Evolutionary conservation across 2,113 vertebrate genomes (phyloP).

Genomic region (Mesoclemmys tuberculata): DNA sequence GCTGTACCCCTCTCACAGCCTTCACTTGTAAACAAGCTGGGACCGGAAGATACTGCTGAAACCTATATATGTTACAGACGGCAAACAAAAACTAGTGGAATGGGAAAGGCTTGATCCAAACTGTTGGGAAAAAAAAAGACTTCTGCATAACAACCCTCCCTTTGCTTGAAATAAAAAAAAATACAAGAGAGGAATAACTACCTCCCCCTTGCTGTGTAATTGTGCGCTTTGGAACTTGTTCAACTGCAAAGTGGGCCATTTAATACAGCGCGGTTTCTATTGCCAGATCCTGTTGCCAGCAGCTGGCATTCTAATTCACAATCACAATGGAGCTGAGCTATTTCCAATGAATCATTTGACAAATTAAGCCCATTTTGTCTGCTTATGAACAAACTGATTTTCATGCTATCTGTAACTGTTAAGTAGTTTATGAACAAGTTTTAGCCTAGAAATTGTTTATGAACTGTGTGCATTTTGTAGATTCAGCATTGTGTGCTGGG

Average conservation of each 20-base stretch:
- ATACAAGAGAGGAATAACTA: fast-evolving
- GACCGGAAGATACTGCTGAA: neutral
- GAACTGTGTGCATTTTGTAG: neutral
- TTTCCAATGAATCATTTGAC: neutral
- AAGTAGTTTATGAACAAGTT: neutral
- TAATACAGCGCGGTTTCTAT: neutral
- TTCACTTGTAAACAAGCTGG: neutral
- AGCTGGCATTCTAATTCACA: neutral
- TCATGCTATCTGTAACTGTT: neutral
- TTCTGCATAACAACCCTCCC: neutral
- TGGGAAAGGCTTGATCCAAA: neutral
- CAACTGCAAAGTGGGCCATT: neutral
- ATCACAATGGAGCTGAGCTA: neutral
- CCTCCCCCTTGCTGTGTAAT: neutral
- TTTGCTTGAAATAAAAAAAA: neutral
- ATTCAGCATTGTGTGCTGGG: neutral
- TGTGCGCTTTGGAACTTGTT: neutral
- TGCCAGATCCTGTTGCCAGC: neutral
- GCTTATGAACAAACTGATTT: neutral
- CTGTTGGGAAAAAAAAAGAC: fast-evolving
- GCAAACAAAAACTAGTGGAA: neutral
- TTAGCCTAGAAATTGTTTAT: neutral
- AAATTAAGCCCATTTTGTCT: neutral
- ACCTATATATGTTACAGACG: neutral
- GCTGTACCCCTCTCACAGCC: neutral